Evolutionary conservation across 2,888 invertebrate species (phyloP), one percentile per base, ranked within the genome.

Genomic region (Melipona bicolor): DNA sequence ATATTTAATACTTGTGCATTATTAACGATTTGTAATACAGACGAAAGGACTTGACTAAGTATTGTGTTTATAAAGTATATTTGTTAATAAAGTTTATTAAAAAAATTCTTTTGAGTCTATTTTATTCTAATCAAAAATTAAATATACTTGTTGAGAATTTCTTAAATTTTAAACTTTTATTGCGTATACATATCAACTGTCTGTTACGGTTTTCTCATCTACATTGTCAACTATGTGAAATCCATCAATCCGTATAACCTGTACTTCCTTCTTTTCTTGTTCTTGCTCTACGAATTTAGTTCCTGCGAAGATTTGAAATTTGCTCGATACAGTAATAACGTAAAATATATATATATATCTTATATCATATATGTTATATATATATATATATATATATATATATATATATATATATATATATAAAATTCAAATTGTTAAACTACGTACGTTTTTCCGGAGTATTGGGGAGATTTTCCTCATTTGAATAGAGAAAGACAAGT

Each of bases 91-190:
- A 79, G 64, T 52, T 56, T 73, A 19, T 11, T n/a, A 13, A 74
- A 78, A 67, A 67, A 65, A 43, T 77, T 65, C 9, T 19, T 77
- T 56, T 74, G 5, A 71, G 77, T 72, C 49, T 77, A 77, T 77
- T 81, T 75, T 68, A 80, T 76, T 80, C 15, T n/a, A 73, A 64
- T 4, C 36, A 11, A 32, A 67, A 67, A 69, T 6, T 65, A 36
- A 19, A 43, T 9, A 11, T 2, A 43, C 43, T 43, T 9, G 43
- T 1, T 43, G 43, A 9, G 0, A 43, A 43, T 43, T 43, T 9
- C 43, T 43, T 43, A 9, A 43, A 9, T 43, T 43, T 43, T 43
- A 43, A 32, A 43, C 11, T 9, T 11, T 43, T 43, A 43, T 1
- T 9, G 9, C 1, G 0, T 32, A 0, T 3, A 32, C 32, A 43